Base-by-base conservation (phyloP, 1,140 invertebrate genomes). In the Drosophila ficusphila region DNA sequence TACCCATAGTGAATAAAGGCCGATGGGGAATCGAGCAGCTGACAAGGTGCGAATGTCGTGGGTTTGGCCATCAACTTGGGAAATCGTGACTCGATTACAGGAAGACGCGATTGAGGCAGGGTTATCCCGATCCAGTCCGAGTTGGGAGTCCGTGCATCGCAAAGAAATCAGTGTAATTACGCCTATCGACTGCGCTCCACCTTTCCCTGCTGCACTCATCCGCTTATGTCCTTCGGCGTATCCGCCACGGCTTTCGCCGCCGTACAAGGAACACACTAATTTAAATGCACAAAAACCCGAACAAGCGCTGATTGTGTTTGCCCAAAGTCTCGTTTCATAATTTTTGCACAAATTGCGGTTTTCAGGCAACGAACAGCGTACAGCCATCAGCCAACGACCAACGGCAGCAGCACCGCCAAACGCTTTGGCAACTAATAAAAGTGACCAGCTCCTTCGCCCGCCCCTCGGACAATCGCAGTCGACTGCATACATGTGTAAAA, bases 301-400 rank as follows among this genome's bases (percentile, higher is more conserved):
- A 56, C 74, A 47, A 51, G 82, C 79, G 76, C 86, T 72, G 73
- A 75, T 88, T 88, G 62, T 82, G 82, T 88, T 88, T 88, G 74
- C 74, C 47, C 53, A 88, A 70, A 82, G 82, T 88, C 82, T 88
- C 82, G 82, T 72, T 88, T 88, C 70, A 88, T 88, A 88, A 88
- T 88, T 88, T 86, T 72, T 88, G 82, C 82, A 68, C 82, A 88
- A 88, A 88, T 88, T 88, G 82, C 82, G 82, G 77, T 77, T 86
- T 86, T 48, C 23, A 61, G 68, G 31, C 41, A 52, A 42, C 69
- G 56, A 52, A 53, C 52, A 47, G 21, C 65, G 46, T 44, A 39
- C 38, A 54, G 44, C 53, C 44, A 64, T n/a, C 23, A 46, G 14
- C 36, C 39, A 53, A n/a, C n/a, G n/a, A n/a, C n/a, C n/a, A n/a